phyloP scores from a whole-genome alignment of 2,888 invertebrate species.

The Mellilla xanthometata region DNA sequence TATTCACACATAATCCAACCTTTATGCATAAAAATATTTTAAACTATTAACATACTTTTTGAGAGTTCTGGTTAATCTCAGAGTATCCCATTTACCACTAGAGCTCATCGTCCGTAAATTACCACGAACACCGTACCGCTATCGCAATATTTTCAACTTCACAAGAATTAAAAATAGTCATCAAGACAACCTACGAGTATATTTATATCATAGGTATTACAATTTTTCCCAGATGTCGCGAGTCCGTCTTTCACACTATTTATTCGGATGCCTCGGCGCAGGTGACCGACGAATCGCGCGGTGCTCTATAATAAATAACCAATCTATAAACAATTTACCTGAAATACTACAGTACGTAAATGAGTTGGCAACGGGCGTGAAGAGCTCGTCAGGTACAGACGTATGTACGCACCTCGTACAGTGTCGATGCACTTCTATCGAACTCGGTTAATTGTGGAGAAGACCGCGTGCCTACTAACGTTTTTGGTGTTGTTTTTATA shows the following conservation, averaged over 20 bases:
- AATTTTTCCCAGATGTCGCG: conserved; percentile 60
- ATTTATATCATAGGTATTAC: conserved; percentile 53
- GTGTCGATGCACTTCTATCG: conserved; percentile 56
- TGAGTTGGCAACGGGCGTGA: conserved; percentile 61
- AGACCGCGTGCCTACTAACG: conserved; percentile 41
- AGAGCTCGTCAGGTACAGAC: conserved; percentile 52
- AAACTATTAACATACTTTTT: conserved; percentile 4
- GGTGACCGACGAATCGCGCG: conserved; percentile 48
- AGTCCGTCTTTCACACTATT: conserved; percentile 55
- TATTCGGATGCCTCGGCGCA: conserved; percentile 41
- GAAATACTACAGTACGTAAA: conserved; percentile 51
- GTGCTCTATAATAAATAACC: conserved; percentile 22
- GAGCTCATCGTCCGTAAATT: conserved; percentile 23
- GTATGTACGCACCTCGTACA: conserved; percentile 49
- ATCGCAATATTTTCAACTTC: conserved; percentile 47
- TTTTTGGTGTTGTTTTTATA: conserved; percentile 55
- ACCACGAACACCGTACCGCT: conserved; percentile 38
- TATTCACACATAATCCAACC: too few relatives aligned
- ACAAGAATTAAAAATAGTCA: conserved; percentile 66
- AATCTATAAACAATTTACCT: conserved; percentile 42
- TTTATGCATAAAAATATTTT: neutral
- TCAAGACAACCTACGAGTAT: conserved; percentile 45
- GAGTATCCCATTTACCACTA: neutral
- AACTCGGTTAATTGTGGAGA: conserved; percentile 60
- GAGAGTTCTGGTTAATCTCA: conserved; percentile 11